Percentiles rank a stretch among this genome's conserved stretches.
Conservation (phyloP, 2,888 invertebrate genomes). For the Leptinotarsa juncta region DNA sequence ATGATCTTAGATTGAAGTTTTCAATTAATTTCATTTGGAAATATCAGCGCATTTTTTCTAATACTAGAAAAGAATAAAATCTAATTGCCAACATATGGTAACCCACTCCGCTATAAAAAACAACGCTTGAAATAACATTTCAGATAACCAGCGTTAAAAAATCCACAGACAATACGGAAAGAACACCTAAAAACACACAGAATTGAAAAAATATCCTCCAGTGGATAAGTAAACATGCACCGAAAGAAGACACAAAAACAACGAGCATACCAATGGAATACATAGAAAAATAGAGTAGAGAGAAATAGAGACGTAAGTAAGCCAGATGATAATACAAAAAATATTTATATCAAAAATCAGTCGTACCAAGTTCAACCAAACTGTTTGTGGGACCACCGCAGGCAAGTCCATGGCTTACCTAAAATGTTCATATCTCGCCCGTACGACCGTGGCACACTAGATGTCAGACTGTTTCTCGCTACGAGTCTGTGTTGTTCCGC, state of each 20-base stretch:
- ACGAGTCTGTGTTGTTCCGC: conserved; percentile 66
- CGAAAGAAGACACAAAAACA: conserved; percentile 29
- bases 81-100: not conserved
- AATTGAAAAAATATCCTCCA: not conserved
- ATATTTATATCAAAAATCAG: conserved; percentile 58
- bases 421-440: conserved; percentile 67
- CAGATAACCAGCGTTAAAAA: not conserved
- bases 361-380: conserved; percentile 61
- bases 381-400: conserved; percentile 52
- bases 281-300: conserved; percentile 29
- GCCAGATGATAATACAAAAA: conserved; percentile 51
- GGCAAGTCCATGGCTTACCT: conserved; percentile 63
- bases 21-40: too few species aligned
- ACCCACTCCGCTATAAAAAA: not conserved
- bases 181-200: not conserved
- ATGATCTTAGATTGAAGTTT: too few species aligned
- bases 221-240: conserved; percentile 37
- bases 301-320: conserved; percentile 51
- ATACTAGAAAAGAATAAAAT: too few species aligned
- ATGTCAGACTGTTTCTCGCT: conserved; percentile 59
- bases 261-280: conserved; percentile 29
- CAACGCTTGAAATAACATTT: too few species aligned
- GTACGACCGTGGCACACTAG: conserved; percentile 65
- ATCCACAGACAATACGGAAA: not conserved
- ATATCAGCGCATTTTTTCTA: too few species aligned